A percentile compares a stretch with the other conserved stretches of the same genome.
These are phyloP conservation scores for Chrysochloris asiatica DNA, from an alignment of 2,113 vertebrate species.

Conservation along the genomic window DNA sequence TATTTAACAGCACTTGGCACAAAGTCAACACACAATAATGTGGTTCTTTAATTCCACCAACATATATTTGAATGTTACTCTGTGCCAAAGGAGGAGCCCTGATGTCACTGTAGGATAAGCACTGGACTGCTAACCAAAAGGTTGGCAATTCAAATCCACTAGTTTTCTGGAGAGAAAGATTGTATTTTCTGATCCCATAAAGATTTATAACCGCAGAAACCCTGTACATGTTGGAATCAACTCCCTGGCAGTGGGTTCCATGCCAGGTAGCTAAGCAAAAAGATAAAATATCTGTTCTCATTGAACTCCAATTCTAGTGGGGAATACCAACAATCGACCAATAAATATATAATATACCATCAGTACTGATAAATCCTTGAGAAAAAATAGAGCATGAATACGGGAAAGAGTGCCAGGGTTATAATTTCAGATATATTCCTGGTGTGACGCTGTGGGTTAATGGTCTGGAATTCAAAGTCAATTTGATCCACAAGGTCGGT, in stretches of 20 bases:
- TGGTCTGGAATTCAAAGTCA: too few species aligned
- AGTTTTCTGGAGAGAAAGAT: too few species aligned
- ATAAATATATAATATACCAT: background rate
- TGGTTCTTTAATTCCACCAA: background rate
- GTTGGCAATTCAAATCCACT: too few species aligned
- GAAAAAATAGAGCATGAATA: background rate
- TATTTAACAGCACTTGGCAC: constrained; percentile 18
- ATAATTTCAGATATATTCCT: background rate
- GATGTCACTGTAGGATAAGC: too few species aligned
- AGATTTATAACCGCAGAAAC: too few species aligned
- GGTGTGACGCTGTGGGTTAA: too few species aligned
- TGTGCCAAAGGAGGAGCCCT: too few species aligned
- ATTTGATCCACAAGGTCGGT: too few species aligned
- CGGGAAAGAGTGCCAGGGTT: background rate
- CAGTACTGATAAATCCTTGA: background rate
- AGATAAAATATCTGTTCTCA: background rate
- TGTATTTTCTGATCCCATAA: too few species aligned
- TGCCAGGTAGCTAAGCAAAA: background rate
- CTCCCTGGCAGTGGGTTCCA: too few species aligned
- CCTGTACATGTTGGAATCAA: too few species aligned
- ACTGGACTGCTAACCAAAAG: too few species aligned
- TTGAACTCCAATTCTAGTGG: background rate
- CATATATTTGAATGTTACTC: background rate
- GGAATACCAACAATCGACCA: background rate
- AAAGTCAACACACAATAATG: background rate